Evolutionary conservation across 2,113 vertebrate species (phyloP).

Genomic region (Murina feae): DNA sequence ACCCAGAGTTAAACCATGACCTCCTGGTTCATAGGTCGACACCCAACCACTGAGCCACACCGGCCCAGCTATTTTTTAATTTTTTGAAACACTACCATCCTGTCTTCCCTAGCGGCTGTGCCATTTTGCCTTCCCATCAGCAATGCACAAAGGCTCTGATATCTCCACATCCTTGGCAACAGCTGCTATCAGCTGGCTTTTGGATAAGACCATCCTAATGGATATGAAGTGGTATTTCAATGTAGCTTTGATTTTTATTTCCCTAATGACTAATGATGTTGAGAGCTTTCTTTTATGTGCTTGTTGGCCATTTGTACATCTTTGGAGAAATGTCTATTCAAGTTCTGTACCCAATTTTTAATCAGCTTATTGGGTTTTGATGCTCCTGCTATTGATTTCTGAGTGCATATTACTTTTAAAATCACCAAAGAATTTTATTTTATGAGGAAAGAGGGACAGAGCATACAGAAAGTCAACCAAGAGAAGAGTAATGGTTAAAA

Average conservation of each 20-base stretch:
- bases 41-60: too few species aligned
- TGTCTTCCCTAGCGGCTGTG: not conserved
- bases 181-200: not conserved
- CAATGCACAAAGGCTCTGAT: too few species aligned
- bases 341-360: not conserved
- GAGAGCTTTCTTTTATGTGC: not conserved
- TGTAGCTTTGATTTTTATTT: too few species aligned
- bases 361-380: not conserved
- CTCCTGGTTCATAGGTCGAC: too few species aligned
- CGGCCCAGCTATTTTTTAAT: too few species aligned
- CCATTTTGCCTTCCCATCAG: too few species aligned
- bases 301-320: not conserved
- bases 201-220: not conserved
- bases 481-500: too few species aligned
- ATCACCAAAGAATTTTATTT: not conserved
- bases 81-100: not conserved
- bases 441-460: not conserved
- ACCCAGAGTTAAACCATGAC: too few species aligned
- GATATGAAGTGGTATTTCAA: not conserved
- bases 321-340: not conserved
- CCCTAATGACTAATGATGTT: too few species aligned
- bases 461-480: not conserved
- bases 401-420: not conserved
- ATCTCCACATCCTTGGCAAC: not conserved
- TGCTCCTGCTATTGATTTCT: not conserved